phyloP scores from a whole-genome alignment of 2,888 invertebrate species.

The Lepas anatifera region DNA sequence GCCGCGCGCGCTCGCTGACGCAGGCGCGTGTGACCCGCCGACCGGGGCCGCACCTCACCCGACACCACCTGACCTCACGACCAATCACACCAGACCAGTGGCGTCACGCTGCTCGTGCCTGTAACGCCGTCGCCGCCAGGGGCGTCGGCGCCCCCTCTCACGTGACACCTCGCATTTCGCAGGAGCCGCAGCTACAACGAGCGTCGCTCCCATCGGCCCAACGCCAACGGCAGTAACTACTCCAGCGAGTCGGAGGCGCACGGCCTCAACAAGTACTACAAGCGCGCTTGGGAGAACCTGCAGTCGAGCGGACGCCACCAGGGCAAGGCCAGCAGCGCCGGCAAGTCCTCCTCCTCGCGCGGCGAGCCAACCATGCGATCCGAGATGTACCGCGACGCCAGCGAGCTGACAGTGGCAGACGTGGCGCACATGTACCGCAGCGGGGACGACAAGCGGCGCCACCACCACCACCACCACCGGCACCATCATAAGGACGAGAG shows the following conservation, averaged over 20 bases:
- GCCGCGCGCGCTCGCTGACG: slow-evolving; percentile 12
- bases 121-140: slow-evolving; percentile 16
- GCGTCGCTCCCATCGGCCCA: slow-evolving; percentile 80
- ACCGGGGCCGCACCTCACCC: background rate
- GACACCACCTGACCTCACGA: background rate
- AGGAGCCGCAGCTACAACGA: slow-evolving; percentile 56
- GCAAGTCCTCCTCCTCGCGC: slow-evolving; percentile 41
- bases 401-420: slow-evolving; percentile 34
- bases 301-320: slow-evolving; percentile 36
- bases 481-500: slow-evolving; percentile 33
- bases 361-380: slow-evolving; percentile 28
- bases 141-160: slow-evolving; percentile 13
- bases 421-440: slow-evolving; percentile 30
- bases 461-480: slow-evolving; percentile 60
- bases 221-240: slow-evolving; percentile 69
- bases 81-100: too few species aligned
- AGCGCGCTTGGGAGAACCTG: slow-evolving; percentile 86
- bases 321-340: slow-evolving; percentile 41
- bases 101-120: background rate
- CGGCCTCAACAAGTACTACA: slow-evolving; percentile 73
- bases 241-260: slow-evolving; percentile 74
- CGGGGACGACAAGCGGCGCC: slow-evolving; percentile 53
- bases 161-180: slow-evolving; percentile 10
- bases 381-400: slow-evolving; percentile 31
- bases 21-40: background rate